Base-by-base conservation (phyloP, 2,888 invertebrate species). In the Emmelina monodactyla region DNA sequence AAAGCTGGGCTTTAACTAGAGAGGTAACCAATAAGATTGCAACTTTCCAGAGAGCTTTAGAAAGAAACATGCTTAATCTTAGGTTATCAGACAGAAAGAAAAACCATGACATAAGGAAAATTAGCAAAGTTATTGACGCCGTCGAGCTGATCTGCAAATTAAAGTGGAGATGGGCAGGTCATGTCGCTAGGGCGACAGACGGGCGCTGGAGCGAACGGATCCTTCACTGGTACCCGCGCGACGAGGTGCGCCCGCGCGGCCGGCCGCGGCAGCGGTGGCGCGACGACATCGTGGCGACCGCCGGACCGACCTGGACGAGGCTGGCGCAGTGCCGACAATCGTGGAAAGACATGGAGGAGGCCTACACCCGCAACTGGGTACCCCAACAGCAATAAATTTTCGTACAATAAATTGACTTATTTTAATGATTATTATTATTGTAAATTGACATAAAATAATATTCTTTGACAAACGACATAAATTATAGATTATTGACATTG, bases 141-240 rank as follows among this genome's bases (percentile, higher is more conserved):
- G 14, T 22, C n/a, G 14, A n/a, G 5, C 28, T 31, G 4, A 32
- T 37, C 28, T 35, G 30, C 11, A 14, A 7, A 9, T 32, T 40
- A 4, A 42, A 42, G 12, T 42, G 40, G 42, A 38, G 7, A 32
- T 40, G 42, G 40, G 35, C 42, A 9, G 38, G 40, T 3, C 37
- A 38, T 14, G n/a, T n/a, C n/a, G n/a, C n/a, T n/a, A n/a, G n/a
- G n/a, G n/a, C n/a, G n/a, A n/a, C n/a, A n/a, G n/a, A n/a, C n/a
- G n/a, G n/a, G n/a, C n/a, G n/a, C n/a, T n/a, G n/a, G n/a, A n/a
- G n/a, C n/a, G n/a, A n/a, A 28, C 19, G 9, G 19, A 5, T 19
- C 19, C 19, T 9, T 5, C 9, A 19, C 19, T 19, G 19, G 19
- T 19, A 19, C 19, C 9, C 19, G 5, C 5, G 19, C 5, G 19